phyloP scores from a whole-genome alignment of 2,113 vertebrate species.

The Mormoops blainvillei region DNA sequence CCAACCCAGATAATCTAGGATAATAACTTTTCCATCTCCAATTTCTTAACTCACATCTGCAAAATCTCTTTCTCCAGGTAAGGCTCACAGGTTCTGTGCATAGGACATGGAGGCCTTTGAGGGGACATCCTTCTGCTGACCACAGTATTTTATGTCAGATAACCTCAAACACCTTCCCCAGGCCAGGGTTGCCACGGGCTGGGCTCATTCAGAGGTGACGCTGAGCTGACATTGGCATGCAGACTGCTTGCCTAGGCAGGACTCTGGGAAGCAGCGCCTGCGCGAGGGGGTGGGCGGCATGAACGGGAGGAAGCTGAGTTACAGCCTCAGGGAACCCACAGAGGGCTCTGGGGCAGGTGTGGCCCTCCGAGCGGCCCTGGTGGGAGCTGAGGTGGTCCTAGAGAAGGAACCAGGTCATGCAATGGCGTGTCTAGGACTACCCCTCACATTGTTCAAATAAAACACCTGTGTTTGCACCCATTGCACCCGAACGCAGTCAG shows the following conservation, averaged over 20 bases:
- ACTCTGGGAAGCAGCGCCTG: background rate
- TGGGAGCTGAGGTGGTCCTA: background rate
- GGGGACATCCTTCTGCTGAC: background rate
- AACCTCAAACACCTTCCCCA: background rate
- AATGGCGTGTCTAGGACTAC: fast-evolving
- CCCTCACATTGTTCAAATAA: background rate
- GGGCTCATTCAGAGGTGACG: background rate
- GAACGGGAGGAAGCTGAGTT: background rate
- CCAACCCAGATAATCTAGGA: background rate
- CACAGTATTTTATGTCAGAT: background rate
- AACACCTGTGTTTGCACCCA: background rate
- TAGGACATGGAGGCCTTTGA: background rate
- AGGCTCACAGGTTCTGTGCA: background rate
- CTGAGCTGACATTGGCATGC: background rate
- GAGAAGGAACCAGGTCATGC: background rate
- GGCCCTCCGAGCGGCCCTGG: background rate
- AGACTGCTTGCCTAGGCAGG: background rate
- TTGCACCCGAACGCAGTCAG: background rate
- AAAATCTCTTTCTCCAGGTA: background rate
- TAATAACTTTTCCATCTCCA: background rate
- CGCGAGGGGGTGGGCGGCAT: too few species aligned
- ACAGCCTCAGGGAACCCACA: background rate
- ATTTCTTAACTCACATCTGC: background rate
- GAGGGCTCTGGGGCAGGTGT: background rate
- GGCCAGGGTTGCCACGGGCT: background rate